A percentile compares a stretch with the other conserved stretches of the same genome.
These are phyloP conservation scores for Crotalus viridis DNA, from an alignment of 2,113 vertebrate species.

Conservation along the genomic window DNA sequence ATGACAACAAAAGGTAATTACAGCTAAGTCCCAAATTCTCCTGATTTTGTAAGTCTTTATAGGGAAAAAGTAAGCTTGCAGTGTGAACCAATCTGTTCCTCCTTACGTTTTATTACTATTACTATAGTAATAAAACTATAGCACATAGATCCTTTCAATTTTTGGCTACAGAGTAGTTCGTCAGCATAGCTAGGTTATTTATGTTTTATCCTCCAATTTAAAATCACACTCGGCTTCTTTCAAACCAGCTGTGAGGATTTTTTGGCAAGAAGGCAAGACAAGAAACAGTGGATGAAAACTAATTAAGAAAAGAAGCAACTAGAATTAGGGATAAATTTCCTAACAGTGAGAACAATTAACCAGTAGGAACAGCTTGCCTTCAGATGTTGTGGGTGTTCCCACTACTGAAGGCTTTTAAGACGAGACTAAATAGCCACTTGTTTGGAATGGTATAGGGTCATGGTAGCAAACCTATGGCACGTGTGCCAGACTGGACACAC, in stretches of 20 bases:
- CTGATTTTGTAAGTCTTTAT: neutral
- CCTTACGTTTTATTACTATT: neutral
- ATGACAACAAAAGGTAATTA: neutral
- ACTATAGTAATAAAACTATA: too few species aligned
- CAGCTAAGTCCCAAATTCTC: neutral
- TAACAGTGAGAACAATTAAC: too few species aligned
- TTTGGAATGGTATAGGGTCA: neutral
- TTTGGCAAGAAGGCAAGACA: too few species aligned
- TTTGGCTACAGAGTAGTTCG: too few species aligned
- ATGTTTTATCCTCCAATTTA: neutral
- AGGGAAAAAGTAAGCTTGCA: neutral
- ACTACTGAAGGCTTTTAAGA: neutral
- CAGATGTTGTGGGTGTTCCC: neutral
- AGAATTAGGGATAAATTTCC: too few species aligned
- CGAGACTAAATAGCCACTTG: neutral
- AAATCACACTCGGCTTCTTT: neutral
- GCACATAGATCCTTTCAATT: too few species aligned
- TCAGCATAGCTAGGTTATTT: neutral
- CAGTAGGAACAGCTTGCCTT: too few species aligned
- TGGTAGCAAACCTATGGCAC: too few species aligned
- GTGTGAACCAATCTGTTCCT: neutral
- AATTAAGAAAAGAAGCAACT: too few species aligned
- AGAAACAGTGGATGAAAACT: too few species aligned
- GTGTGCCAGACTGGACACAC: too few species aligned
- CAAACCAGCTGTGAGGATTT: neutral